Evolutionary conservation across 2,797 vertebrate genomes (phyloP).

Genomic region (Hemitrygon akajei): DNA sequence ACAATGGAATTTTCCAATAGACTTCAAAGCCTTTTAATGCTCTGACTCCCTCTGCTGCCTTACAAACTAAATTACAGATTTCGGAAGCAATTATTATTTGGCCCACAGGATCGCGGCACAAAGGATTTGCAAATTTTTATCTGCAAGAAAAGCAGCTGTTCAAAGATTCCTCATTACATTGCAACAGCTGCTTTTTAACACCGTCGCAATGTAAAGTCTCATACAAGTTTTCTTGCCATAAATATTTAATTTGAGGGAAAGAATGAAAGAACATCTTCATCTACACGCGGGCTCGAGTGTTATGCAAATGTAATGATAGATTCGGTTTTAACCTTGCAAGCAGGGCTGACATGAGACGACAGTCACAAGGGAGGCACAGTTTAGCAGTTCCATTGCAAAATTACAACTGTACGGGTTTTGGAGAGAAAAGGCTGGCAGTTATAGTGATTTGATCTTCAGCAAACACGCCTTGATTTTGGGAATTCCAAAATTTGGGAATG

Average conservation of each 20-base stretch:
- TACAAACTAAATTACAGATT: neutral
- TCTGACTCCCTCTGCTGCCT: conserved; percentile 58
- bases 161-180: neutral
- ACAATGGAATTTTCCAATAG: conserved; percentile 67
- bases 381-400: neutral
- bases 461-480: too few relatives aligned
- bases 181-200: neutral
- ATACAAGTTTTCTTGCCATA: neutral
- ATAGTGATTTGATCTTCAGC: too few relatives aligned
- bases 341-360: neutral
- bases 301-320: neutral
- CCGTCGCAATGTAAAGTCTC: neutral
- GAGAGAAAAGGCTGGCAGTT: neutral
- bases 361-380: neutral
- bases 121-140: conserved; percentile 21
- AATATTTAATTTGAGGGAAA: neutral
- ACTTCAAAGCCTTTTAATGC: conserved; percentile 41
- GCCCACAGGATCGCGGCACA: neutral
- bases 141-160: conserved; percentile 10
- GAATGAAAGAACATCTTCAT: neutral
- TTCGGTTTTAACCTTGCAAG: neutral
- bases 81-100: neutral
- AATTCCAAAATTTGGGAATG: too few relatives aligned
- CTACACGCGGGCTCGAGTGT: neutral
- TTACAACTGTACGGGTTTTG: neutral